Percentiles rank a stretch among this genome's conserved stretches.
phyloP scores from a whole-genome alignment of 2,797 vertebrate species.

The Microhierax caerulescens region DNA sequence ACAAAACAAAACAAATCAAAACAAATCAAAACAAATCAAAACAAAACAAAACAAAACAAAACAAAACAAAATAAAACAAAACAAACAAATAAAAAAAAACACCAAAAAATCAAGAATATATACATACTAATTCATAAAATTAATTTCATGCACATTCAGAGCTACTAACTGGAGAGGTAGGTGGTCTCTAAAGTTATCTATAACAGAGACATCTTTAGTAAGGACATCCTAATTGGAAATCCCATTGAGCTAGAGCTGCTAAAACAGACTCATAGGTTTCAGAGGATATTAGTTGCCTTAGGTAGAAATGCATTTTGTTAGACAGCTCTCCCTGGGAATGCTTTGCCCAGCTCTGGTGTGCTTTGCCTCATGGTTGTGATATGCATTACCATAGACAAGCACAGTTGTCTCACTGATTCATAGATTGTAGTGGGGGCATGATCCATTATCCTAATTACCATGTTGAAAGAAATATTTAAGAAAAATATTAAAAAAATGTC shows the following conservation, averaged over 20 bases:
- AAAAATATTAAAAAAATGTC: neutral
- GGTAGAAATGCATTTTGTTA: conserved; percentile 40
- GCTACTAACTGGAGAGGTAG: neutral
- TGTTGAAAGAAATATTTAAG: conserved; percentile 18
- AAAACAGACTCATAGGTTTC: conserved; percentile 27
- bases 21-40: too few relatives aligned
- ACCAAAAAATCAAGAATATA: neutral
- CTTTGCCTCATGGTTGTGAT: conserved; percentile 22
- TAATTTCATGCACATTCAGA: neutral
- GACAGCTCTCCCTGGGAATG: conserved; percentile 22
- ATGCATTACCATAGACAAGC: conserved; percentile 8
- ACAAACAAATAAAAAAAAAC: too few relatives aligned
- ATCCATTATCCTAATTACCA: conserved; percentile 15
- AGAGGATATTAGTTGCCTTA: conserved; percentile 33
- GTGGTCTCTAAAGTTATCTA: neutral
- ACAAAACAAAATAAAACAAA: neutral
- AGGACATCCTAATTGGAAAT: conserved; percentile 38
- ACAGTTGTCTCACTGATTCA: conserved; percentile 19
- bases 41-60: neutral
- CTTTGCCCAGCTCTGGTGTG: neutral
- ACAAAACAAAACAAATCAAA: too few relatives aligned
- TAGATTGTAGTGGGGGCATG: neutral
- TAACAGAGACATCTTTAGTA: neutral
- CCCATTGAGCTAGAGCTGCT: neutral
- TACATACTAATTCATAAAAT: neutral